phyloP scores from a whole-genome alignment of 2,888 invertebrate species.

The Nemotelus pantherinus region DNA sequence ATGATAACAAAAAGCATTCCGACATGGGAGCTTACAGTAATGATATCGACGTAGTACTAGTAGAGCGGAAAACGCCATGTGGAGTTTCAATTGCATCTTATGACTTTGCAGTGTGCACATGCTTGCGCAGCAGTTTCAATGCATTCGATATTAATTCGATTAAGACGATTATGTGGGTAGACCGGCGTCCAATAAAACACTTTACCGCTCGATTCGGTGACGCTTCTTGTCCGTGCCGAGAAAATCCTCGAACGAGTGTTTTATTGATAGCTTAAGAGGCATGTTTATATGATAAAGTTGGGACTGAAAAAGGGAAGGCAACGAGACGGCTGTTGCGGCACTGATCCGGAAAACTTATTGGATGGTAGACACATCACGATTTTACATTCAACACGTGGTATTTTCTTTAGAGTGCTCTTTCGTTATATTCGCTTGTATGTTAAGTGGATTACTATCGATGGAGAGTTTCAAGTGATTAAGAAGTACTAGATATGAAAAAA shows the following conservation, averaged over 20 bases:
- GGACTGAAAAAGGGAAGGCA: not conserved
- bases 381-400: constrained; percentile 26
- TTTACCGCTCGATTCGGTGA: constrained; percentile 17
- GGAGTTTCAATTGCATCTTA: constrained; percentile 37
- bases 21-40: not conserved
- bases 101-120: not conserved
- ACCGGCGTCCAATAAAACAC: constrained; percentile 37
- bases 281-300: constrained; percentile 23
- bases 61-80: constrained; percentile 15
- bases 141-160: constrained; percentile 39
- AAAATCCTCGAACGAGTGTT: constrained; percentile 30
- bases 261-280: constrained; percentile 22
- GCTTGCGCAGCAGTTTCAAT: not conserved
- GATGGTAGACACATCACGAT: not conserved
- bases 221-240: constrained; percentile 24
- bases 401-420: constrained; percentile 10
- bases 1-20: constrained; percentile 17
- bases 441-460: constrained; percentile 1
- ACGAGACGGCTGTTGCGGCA: not conserved
- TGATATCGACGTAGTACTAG: not conserved
- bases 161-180: constrained; percentile 34
- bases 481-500: too few species aligned
- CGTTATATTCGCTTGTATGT: constrained; percentile 5
- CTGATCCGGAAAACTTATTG: not conserved
- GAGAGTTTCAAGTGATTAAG: not conserved